phyloP scores from a whole-genome alignment of 2,888 invertebrate species.

The Barypeithes pellucidus region DNA sequence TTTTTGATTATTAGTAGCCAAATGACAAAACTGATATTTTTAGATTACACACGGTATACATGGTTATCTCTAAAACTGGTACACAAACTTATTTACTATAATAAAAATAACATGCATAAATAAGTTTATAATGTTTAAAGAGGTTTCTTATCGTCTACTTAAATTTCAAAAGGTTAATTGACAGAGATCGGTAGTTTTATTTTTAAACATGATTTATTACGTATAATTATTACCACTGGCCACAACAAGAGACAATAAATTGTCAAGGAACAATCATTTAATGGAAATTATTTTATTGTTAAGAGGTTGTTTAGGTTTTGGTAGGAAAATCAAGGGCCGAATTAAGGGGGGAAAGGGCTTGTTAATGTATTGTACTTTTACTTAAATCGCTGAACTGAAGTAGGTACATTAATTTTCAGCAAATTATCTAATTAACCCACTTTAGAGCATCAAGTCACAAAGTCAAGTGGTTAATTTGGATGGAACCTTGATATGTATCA shows the following conservation, averaged over 20 bases:
- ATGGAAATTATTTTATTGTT: too few relatives aligned
- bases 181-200: conserved; percentile 20
- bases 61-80: conserved; percentile 8
- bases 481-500: too few relatives aligned
- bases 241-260: not conserved
- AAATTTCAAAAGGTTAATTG: conserved; percentile 24
- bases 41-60: conserved; percentile 4
- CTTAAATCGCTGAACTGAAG: not conserved
- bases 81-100: conserved; percentile 14
- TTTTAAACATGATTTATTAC: conserved; percentile 21
- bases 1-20: not conserved
- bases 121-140: conserved; percentile 20
- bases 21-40: conserved; percentile 23
- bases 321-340: too few relatives aligned
- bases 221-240: conserved; percentile 10
- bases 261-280: too few relatives aligned
- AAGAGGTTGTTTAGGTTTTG: too few relatives aligned
- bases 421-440: not conserved
- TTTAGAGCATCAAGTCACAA: too few relatives aligned
- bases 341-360: too few relatives aligned
- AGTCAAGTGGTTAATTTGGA: too few relatives aligned
- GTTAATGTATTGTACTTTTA: not conserved
- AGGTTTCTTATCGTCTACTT: conserved; percentile 24
- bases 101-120: not conserved
- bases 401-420: not conserved